Base-by-base conservation (phyloP, 2,797 vertebrate genomes). In the Gymnoscopelus braueri region DNA sequence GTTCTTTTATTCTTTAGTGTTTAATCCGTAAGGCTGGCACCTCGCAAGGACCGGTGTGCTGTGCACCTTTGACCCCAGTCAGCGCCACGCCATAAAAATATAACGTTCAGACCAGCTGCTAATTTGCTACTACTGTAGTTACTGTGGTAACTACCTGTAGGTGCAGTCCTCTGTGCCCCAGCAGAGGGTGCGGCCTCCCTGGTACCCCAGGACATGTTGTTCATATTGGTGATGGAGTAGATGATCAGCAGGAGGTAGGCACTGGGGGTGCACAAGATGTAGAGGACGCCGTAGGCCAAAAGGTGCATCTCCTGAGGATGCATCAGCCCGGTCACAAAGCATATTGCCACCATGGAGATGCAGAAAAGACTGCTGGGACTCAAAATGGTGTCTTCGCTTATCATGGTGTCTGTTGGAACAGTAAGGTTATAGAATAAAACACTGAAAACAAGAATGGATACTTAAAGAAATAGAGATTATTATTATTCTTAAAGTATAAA, bases 191-290 rank as follows among this genome's bases (percentile, higher is more conserved):
- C 65, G 0, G 62, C 62, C 78, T 93, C 92, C 19, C 92, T 84
- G n/a, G 91, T 93, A n/a, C 92, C 91, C 92, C 91, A 93, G 13
- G 91, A 92, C 51, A 93, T 84, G 1, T 88, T 82, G 87, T 92
- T 89, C 91, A 93, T 87, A 75, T 93, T 93, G 62, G 87, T 84
- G 79, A 92, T 85, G 49, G 88, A 82, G 77, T 91, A 93, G 63
- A 93, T 92, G 44, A 44, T 44, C 50, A 93, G 77, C 26, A 93
- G 78, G 9, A 93, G 78, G 63, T 91, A 93, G 12, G 80, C 87
- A 3, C 88, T 91, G 19, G 91, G 92, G 23, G 91, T 78, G 69
- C 77, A 86, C 57, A 92, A 2, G 23, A 90, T 73, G 75, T 92
- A 93, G 14, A 93, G 59, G 0, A 89, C 3, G 12, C 91, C 88